A percentile compares a stretch with the other conserved stretches of the same genome.
These are phyloP conservation scores for Lasioglossum leucozonium DNA, from an alignment of 2,888 invertebrate species.

Conservation along the genomic window DNA sequence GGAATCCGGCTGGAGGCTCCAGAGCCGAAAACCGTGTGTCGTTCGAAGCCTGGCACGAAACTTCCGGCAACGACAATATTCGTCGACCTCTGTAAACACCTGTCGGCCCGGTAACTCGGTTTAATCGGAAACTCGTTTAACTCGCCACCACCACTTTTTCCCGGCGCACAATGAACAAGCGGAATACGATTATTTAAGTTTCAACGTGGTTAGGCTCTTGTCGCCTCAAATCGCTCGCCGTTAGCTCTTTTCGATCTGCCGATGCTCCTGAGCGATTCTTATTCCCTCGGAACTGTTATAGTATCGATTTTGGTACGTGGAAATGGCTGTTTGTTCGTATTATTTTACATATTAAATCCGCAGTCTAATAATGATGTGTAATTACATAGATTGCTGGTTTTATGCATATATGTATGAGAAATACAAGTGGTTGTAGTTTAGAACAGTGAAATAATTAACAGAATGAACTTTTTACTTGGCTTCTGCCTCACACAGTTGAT, in stretches of 20 bases:
- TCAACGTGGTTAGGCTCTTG: neutral
- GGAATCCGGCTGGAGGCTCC: constrained; percentile 8
- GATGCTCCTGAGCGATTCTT: neutral
- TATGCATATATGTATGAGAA: too few relatives aligned
- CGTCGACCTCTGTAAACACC: constrained; percentile 50
- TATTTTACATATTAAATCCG: neutral
- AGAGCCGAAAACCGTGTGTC: constrained; percentile 9
- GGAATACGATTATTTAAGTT: neutral
- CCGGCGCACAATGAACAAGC: neutral
- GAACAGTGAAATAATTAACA: too few relatives aligned
- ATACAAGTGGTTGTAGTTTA: too few relatives aligned
- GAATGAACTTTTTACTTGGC: too few relatives aligned
- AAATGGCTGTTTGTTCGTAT: neutral
- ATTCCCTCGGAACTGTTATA: neutral
- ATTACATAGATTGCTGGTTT: too few relatives aligned
- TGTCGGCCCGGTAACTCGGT: constrained; percentile 45
- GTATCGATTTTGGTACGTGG: neutral
- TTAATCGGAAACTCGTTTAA: constrained; percentile 57
- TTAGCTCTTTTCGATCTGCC: neutral
- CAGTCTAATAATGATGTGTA: too few relatives aligned
- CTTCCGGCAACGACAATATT: constrained; percentile 38
- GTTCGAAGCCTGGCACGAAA: constrained; percentile 17
- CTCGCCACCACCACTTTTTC: neutral
- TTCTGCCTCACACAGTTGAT: too few relatives aligned
- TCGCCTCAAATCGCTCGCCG: neutral